Conservation (phyloP, 2,888 invertebrate species). For the Mythimna loreyi region DNA sequence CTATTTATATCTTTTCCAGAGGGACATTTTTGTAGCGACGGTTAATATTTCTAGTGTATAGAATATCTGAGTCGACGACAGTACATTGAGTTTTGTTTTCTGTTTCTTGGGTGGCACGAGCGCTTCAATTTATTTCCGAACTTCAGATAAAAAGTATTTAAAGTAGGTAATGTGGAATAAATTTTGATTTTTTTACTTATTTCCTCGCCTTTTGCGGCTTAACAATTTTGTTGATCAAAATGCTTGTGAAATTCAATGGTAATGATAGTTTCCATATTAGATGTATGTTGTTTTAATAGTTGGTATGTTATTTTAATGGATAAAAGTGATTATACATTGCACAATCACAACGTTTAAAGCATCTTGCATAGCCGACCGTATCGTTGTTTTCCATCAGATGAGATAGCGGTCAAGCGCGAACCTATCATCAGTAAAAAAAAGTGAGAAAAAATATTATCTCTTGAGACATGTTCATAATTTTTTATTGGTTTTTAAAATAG, state of each 20-base stretch:
- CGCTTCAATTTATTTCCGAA: slow-evolving; percentile 69
- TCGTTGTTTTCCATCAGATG: too few species aligned
- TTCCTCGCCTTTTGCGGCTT: slow-evolving; percentile 53
- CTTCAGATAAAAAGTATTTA: slow-evolving; percentile 72
- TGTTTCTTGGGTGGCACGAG: slow-evolving; percentile 68
- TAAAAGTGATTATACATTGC: too few species aligned
- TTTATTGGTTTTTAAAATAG: neutral
- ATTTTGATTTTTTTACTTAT: slow-evolving; percentile 58
- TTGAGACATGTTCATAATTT: neutral
- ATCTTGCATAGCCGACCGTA: too few species aligned
- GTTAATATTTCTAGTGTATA: slow-evolving; percentile 68
- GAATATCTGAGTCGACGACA: slow-evolving; percentile 61
- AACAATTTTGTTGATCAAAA: slow-evolving; percentile 60
- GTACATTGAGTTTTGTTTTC: slow-evolving; percentile 66
- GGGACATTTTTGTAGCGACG: slow-evolving; percentile 59
- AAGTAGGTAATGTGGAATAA: slow-evolving; percentile 68
- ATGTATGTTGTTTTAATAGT: slow-evolving; percentile 23
- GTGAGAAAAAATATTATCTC: neutral
- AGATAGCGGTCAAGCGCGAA: too few species aligned
- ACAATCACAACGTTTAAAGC: too few species aligned
- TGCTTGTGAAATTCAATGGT: slow-evolving; percentile 61
- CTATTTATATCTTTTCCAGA: slow-evolving; percentile 64
- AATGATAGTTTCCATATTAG: slow-evolving; percentile 57
- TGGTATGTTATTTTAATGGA: neutral
- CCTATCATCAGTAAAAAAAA: too few species aligned